phyloP scores from a whole-genome alignment of 2,888 invertebrate species.

The Cerceris ruficornis region DNA sequence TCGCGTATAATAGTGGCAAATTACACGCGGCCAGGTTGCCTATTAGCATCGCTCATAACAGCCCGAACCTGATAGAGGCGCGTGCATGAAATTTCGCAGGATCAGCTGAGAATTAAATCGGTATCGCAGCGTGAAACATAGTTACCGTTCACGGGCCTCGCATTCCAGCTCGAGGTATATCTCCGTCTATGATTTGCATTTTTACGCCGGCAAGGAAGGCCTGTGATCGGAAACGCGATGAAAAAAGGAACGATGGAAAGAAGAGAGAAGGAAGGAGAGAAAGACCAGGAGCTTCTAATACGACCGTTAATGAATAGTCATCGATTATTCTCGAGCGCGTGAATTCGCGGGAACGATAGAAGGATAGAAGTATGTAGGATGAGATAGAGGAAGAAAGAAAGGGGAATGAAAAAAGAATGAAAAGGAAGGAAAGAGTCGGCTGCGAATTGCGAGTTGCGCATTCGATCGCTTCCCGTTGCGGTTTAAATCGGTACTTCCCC shows the following conservation, averaged over 20 bases:
- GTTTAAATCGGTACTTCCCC: constrained; percentile 33
- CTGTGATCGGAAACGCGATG: background rate
- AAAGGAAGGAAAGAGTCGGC: background rate
- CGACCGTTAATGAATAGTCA: constrained; percentile 14
- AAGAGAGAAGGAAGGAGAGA: background rate
- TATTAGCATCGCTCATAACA: constrained; percentile 14
- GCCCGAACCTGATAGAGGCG: background rate
- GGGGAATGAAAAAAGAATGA: background rate
- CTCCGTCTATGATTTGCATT: background rate
- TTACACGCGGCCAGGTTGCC: constrained; percentile 10
- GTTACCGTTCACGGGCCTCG: background rate
- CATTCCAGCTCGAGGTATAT: constrained; percentile 1
- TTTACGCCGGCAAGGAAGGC: background rate
- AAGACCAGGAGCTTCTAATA: background rate
- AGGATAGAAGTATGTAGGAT: background rate
- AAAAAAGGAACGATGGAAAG: background rate
- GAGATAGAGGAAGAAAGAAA: background rate
- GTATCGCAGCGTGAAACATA: constrained; percentile 1
- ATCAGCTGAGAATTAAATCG: background rate
- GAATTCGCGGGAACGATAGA: background rate
- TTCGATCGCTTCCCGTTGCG: constrained; percentile 44
- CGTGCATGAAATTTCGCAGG: background rate
- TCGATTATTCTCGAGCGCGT: background rate
- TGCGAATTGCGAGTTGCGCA: constrained; percentile 15
- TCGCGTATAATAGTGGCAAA: constrained; percentile 12